Percentiles rank a stretch among this genome's conserved stretches.
Conservation (phyloP, 2,888 invertebrate species). For the Phasia obesa region DNA sequence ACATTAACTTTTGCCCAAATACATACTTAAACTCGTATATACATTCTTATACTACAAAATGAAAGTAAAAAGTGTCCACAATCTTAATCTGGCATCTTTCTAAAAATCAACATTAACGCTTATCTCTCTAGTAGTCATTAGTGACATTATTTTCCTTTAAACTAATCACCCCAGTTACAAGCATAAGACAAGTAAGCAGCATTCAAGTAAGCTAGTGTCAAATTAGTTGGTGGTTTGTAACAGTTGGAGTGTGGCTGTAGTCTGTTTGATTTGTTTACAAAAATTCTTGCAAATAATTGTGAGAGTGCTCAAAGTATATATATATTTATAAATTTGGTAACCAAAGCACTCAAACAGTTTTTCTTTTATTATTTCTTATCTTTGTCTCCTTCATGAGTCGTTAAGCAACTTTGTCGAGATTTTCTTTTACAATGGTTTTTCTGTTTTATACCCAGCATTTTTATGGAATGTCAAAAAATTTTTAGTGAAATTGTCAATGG, state of each 20-base stretch:
- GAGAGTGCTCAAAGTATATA: conserved; percentile 6
- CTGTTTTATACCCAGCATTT: background rate
- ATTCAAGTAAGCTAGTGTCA: background rate
- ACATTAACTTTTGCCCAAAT: background rate
- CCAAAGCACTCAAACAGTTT: too few relatives aligned
- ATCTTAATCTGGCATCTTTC: conserved; percentile 55
- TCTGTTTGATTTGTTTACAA: conserved; percentile 25
- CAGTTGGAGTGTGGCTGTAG: background rate
- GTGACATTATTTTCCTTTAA: conserved; percentile 66
- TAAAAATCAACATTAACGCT: conserved; percentile 53
- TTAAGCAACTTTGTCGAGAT: conserved; percentile 20
- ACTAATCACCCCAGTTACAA: conserved; percentile 51
- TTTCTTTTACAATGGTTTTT: background rate
- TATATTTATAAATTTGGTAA: too few relatives aligned
- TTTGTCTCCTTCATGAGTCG: conserved; percentile 31
- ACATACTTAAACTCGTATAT: background rate
- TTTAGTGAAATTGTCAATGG: background rate
- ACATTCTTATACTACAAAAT: too few relatives aligned
- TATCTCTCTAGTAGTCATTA: conserved; percentile 66
- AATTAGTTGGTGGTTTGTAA: background rate
- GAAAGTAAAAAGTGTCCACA: conserved; percentile 6
- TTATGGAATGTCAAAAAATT: background rate
- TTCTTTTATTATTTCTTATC: conserved; percentile 38
- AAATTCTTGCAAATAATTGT: conserved; percentile 22
- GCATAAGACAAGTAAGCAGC: conserved; percentile 39